phyloP scores from a whole-genome alignment of 2,797 vertebrate genomes.

The Acanthis flammea region DNA sequence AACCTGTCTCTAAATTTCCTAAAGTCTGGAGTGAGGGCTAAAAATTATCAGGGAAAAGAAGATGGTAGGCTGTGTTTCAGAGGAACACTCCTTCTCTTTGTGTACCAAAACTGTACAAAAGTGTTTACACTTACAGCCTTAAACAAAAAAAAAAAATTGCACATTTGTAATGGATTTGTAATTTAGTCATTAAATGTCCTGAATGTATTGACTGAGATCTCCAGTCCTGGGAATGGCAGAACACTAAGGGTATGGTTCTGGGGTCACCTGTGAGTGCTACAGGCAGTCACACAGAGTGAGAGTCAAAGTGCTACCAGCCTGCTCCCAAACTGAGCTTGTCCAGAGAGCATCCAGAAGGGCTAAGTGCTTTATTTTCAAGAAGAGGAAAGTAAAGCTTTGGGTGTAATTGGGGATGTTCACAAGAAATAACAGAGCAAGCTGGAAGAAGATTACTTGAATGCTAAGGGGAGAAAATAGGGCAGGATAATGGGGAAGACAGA shows the following conservation, averaged over 20 bases:
- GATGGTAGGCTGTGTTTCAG: not conserved
- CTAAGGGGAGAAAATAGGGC: not conserved
- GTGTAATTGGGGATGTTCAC: not conserved
- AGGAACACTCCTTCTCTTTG: not conserved
- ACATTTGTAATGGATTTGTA: not conserved
- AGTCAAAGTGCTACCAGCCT: not conserved
- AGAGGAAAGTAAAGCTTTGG: not conserved
- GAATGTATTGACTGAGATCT: not conserved
- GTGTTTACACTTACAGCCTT: not conserved
- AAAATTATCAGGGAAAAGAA: not conserved
- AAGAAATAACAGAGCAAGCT: not conserved
- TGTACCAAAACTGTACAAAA: not conserved
- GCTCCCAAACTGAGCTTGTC: not conserved
- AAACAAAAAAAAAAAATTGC: not conserved
- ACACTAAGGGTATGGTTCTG: not conserved
- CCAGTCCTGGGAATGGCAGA: not conserved
- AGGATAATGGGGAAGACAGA: not conserved
- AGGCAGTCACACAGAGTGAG: not conserved
- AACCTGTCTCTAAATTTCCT: not conserved
- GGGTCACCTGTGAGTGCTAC: rapidly evolving
- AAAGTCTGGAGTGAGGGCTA: not conserved
- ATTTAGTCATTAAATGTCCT: not conserved
- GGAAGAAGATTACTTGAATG: not conserved
- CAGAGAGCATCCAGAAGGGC: not conserved
- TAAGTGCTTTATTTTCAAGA: not conserved